These are phyloP conservation scores for Platygyra sinensis DNA, from an alignment of 64 coral and sea anemone species.

Conservation along the genomic window DNA sequence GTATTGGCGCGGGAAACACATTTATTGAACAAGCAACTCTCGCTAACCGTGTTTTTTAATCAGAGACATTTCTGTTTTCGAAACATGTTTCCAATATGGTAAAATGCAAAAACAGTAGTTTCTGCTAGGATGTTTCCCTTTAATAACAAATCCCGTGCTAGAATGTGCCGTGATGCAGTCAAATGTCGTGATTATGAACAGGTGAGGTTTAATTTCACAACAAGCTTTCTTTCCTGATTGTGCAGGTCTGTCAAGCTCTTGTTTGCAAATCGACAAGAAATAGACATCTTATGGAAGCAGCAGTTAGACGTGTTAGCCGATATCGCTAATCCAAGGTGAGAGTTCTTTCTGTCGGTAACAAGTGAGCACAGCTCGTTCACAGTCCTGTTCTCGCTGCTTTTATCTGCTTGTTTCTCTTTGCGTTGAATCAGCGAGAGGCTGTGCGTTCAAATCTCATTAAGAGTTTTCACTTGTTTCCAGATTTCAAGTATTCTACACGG, in stretches of 20 bases:
- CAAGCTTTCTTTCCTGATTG: background rate
- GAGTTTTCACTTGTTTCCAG: constrained; percentile 16
- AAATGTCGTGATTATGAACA: too few relatives aligned
- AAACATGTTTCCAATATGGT: too few relatives aligned
- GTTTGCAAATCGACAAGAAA: constrained; percentile 94
- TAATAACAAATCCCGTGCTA: too few relatives aligned
- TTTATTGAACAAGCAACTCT: too few relatives aligned
- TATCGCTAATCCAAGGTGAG: constrained; percentile 55
- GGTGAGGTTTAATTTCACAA: too few relatives aligned
- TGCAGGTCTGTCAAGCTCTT: constrained; percentile 77
- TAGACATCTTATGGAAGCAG: constrained; percentile 85
- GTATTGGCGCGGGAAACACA: too few relatives aligned
- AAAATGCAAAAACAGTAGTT: too few relatives aligned
- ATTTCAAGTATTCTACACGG: constrained; percentile 85
- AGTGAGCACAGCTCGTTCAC: background rate
- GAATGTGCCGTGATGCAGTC: too few relatives aligned
- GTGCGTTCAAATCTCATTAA: background rate
- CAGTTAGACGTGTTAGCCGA: constrained; percentile 79
- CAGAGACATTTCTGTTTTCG: too few relatives aligned
- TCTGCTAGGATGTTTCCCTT: too few relatives aligned
- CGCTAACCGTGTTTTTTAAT: too few relatives aligned
- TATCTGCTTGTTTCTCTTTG: background rate
- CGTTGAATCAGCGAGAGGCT: too few relatives aligned
- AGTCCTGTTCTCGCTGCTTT: background rate
- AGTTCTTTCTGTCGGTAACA: background rate